Evolutionary conservation across 1,140 invertebrate species (phyloP), one percentile per base, ranked within the genome.

Genomic region (Macrobrachium nipponense): DNA sequence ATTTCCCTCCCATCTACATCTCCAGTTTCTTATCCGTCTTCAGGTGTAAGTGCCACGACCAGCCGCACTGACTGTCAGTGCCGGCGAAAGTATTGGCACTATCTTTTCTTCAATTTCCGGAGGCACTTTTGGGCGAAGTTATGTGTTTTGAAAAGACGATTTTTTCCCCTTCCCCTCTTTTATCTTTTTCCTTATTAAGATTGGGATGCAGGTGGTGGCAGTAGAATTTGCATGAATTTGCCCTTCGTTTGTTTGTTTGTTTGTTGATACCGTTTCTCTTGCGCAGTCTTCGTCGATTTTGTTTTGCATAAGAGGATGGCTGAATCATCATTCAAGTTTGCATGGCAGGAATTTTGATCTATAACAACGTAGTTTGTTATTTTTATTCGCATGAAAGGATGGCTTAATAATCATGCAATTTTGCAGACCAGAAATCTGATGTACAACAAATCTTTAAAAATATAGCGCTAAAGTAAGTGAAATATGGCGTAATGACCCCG

Each of bases 201-300:
- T 43, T 43, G n/a, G 36, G 17, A 11, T 76, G 20, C 5, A 73
- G 70, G 70, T 20, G 15, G 23, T 73, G 23, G 12, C 70, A 36
- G n/a, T 36, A 3, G 70, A 73, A 43, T 36, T 23, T 23, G n/a
- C 12, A 36, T 36, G 15, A 7, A 73, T 14, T 73, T 23, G 68
- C 62, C 62, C 62, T 64, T 64, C 62, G 15, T 18, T 64, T 64
- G 20, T 64, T 64, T 64, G 20, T 64, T 64, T 64, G 62, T 36
- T 4, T 36, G 27, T 36, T 36, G 27, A 36, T 36, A 36, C 27
- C 27, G 27, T 36, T 36, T 36, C 27, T 36, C 27, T 36, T 36
- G 27, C 27, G 27, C 27, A 4, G 27, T 36, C 4, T 36, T 36
- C 27, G 27, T 36, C 27, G 27, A 36, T 36, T 36, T 36, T 36